A percentile compares a stretch with the other conserved stretches of the same genome.
Evolutionary conservation across 2,797 vertebrate species (phyloP).

Genomic region (Iguana delicatissima): DNA sequence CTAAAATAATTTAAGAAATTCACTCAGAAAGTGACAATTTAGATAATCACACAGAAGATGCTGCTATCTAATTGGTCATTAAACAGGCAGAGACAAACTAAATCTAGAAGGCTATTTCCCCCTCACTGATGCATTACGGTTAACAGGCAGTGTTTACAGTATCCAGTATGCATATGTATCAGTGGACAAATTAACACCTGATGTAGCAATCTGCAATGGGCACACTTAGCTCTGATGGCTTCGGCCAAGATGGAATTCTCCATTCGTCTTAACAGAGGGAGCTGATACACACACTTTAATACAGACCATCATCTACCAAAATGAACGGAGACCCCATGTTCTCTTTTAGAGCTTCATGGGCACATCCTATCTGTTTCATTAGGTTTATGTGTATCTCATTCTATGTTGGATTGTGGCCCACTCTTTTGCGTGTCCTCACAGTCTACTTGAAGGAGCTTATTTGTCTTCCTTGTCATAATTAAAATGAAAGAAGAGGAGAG

Average conservation of each 20-base stretch:
- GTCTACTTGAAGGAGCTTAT: neutral
- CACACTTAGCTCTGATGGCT: conserved; percentile 10
- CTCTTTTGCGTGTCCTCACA: neutral
- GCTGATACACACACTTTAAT: neutral
- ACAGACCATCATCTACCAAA: neutral
- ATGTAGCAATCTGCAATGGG: neutral
- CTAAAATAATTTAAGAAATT: conserved; percentile 87
- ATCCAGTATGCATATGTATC: conserved; percentile 47
- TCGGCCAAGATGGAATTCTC: neutral
- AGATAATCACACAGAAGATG: conserved; percentile 65
- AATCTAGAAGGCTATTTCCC: conserved; percentile 61
- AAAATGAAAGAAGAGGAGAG: conserved; percentile 44
- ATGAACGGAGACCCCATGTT: conserved; percentile 44
- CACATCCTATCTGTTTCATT: neutral
- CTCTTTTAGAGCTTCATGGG: neutral
- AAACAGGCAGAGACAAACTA: conserved; percentile 66
- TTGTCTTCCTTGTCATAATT: neutral
- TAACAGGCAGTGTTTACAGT: conserved; percentile 43
- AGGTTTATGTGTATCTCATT: neutral
- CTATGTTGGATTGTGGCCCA: neutral
- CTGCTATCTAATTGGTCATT: conserved; percentile 70
- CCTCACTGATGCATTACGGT: conserved; percentile 62
- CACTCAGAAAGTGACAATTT: conserved; percentile 68
- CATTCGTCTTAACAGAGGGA: neutral
- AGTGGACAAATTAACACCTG: conserved; percentile 59